Conservation (phyloP, 2,888 invertebrate species). For the Nymphalis urticae region DNA sequence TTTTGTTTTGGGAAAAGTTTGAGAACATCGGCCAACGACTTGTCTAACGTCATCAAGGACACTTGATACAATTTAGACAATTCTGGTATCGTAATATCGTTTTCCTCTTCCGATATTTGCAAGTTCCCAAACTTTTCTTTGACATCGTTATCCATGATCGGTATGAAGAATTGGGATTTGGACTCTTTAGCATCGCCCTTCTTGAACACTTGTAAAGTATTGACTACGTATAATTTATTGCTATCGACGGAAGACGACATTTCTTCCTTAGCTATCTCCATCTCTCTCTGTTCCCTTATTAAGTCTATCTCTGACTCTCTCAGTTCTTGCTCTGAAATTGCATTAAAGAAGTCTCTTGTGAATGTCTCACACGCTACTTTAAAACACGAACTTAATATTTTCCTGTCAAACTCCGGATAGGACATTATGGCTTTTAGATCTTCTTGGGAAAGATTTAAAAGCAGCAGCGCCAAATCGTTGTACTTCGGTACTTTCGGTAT, state of each 20-base stretch:
- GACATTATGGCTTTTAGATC: slow-evolving; percentile 72
- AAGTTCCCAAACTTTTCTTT: slow-evolving; percentile 69
- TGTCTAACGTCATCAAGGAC: slow-evolving; percentile 61
- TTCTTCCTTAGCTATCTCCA: slow-evolving; percentile 56
- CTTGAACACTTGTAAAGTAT: slow-evolving; percentile 70
- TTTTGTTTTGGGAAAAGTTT: slow-evolving; percentile 74
- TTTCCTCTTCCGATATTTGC: slow-evolving; percentile 65
- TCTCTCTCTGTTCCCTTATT: slow-evolving; percentile 56
- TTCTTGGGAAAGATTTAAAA: slow-evolving; percentile 61
- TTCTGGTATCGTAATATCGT: slow-evolving; percentile 63
- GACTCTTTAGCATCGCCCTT: slow-evolving; percentile 72
- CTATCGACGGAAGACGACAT: slow-evolving; percentile 69
- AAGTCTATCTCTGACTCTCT: slow-evolving; percentile 66
- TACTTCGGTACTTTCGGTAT: slow-evolving; percentile 60
- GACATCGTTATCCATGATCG: slow-evolving; percentile 62
- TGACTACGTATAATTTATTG: slow-evolving; percentile 69
- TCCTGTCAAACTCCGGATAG: slow-evolving; percentile 75
- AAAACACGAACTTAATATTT: slow-evolving; percentile 76
- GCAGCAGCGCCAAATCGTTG: slow-evolving; percentile 59
- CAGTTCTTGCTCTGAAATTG: slow-evolving; percentile 59
- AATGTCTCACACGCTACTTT: slow-evolving; percentile 76
- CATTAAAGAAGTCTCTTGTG: slow-evolving; percentile 64
- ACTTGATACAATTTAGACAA: slow-evolving; percentile 62
- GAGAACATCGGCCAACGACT: slow-evolving; percentile 64
- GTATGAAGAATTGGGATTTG: slow-evolving; percentile 76